Base-by-base conservation (phyloP, 2,797 vertebrate species). In the Fundulus diaphanus region DNA sequence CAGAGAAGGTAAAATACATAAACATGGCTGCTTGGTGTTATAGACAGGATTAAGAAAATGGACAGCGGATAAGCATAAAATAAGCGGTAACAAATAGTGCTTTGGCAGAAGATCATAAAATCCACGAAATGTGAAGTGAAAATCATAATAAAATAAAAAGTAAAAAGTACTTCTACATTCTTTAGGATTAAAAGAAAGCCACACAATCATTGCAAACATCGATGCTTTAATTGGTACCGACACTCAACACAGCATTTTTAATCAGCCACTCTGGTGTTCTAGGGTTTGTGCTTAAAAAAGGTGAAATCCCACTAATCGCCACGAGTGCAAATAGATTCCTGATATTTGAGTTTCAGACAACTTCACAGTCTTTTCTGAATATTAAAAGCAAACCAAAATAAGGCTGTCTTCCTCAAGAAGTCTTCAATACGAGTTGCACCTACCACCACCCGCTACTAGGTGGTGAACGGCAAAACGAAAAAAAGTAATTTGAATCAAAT, bases 221-320 rank as follows among this genome's bases (percentile, higher is more conserved):
- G 29, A 42, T 80, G 31, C 22, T 82, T 77, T 49, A 63, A 56
- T 37, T 81, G 69, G 85, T 87, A 85, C 85, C 83, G 74, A 66
- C 82, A 56, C 48, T 68, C 46, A 27, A 49, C 75, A n/a, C 57
- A 76, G 48, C 57, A 73, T 57, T 3, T 16, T 70, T 73, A n/a
- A 24, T 37, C 20, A 11, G 9, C 20, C 18, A 35, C 33, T 37
- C 59, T 63, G 20, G 59, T 35, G 15, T 68, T 75, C 40, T 40
- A 22, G 27, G 74, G 72, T 46, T 66, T 24, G 54, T 18, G 76
- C 54, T 80, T 31, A 66, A 18, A 37, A 76, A 52, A 20, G 59
- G 1, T 72, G 49, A 35, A 68, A 48, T 44, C 69, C 48, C 22
- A 61, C 31, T 40, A 68, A 77, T 73, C 67, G 61, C 71, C 68